Percentiles rank a stretch among this genome's conserved stretches.
phyloP scores from a whole-genome alignment of 2,797 vertebrate genomes.

The Myotis pilosus region DNA sequence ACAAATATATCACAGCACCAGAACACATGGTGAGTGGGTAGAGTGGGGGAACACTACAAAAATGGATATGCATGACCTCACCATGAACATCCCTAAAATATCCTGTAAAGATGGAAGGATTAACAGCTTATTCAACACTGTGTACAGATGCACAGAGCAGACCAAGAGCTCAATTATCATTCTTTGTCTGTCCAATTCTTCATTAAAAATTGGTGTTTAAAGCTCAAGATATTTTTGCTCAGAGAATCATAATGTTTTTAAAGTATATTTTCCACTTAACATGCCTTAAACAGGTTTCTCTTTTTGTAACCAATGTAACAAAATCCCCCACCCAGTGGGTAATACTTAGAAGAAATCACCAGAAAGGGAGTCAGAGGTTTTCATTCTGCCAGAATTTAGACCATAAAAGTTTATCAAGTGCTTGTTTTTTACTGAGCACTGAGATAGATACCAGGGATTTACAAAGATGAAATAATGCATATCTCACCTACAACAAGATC shows the following conservation, averaged over 20 bases:
- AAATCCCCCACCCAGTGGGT: neutral
- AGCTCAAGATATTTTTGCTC: conserved; percentile 56
- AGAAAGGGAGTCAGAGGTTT: neutral
- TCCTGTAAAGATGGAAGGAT: conserved; percentile 80
- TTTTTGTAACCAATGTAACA: conserved; percentile 23
- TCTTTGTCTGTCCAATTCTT: conserved; percentile 62
- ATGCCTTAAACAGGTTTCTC: conserved; percentile 51
- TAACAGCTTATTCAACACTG: conserved; percentile 80
- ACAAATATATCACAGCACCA: conserved; percentile 83
- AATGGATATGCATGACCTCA: conserved; percentile 84
- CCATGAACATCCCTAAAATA: conserved; percentile 82
- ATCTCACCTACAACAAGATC: neutral
- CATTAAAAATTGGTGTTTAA: conserved; percentile 64
- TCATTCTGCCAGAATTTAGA: neutral
- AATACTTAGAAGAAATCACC: conserved; percentile 30
- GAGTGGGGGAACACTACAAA: conserved; percentile 84
- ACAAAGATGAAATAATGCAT: conserved; percentile 45
- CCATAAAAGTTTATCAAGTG: conserved; percentile 9
- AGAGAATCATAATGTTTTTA: conserved; percentile 52
- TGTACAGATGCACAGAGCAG: conserved; percentile 73
- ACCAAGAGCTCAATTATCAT: conserved; percentile 69
- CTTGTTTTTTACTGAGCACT: neutral
- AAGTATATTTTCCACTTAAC: conserved; percentile 59
- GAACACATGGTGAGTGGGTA: conserved; percentile 86
- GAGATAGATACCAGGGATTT: neutral